Evolutionary conservation across 2,113 vertebrate species (phyloP).

Genomic region (Podarcis raffonei): DNA sequence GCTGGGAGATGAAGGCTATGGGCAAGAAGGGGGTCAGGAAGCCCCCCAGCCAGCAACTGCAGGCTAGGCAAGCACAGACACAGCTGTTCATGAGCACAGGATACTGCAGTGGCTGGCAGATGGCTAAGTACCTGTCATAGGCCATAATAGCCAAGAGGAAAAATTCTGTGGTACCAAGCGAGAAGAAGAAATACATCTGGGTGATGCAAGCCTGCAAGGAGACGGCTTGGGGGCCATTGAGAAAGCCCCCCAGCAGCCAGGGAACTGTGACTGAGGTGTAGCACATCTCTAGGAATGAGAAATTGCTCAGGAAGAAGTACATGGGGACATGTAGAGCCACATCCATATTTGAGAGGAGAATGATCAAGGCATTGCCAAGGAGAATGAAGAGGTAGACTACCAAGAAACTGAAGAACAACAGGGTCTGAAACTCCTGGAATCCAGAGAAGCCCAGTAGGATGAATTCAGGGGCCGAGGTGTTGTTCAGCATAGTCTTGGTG

Average conservation of each 20-base stretch:
- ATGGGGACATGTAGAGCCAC: slow-evolving; percentile 44
- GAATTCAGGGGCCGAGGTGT: slow-evolving; percentile 33
- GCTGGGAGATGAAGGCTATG: slow-evolving; percentile 9
- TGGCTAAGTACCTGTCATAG: slow-evolving; percentile 58
- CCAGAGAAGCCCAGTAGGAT: slow-evolving; percentile 51
- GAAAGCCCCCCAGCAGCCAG: slow-evolving; percentile 32
- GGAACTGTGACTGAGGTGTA: slow-evolving; percentile 51
- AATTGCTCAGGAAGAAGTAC: slow-evolving; percentile 59
- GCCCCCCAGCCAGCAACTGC: slow-evolving; percentile 33
- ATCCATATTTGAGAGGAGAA: slow-evolving; percentile 17
- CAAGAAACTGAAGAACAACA: slow-evolving; percentile 40
- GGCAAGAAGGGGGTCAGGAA: slow-evolving; percentile 2
- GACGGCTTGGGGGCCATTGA: slow-evolving; percentile 3
- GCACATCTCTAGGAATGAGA: slow-evolving; percentile 57
- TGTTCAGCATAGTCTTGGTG: slow-evolving; percentile 29
- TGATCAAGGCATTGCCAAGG: slow-evolving; percentile 51
- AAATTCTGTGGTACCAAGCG: slow-evolving; percentile 48
- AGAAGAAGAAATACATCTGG: slow-evolving; percentile 59
- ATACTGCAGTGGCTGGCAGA: slow-evolving; percentile 59
- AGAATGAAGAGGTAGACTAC: slow-evolving; percentile 34
- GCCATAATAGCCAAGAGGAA: slow-evolving; percentile 60
- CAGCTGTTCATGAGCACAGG: slow-evolving; percentile 40
- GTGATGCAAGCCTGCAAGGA: slow-evolving; percentile 29
- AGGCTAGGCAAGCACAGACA: slow-evolving; percentile 10
- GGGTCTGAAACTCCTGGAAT: neutral